phyloP scores from a whole-genome alignment of 2,888 invertebrate genomes.

The Drosophila atroscutellata region DNA sequence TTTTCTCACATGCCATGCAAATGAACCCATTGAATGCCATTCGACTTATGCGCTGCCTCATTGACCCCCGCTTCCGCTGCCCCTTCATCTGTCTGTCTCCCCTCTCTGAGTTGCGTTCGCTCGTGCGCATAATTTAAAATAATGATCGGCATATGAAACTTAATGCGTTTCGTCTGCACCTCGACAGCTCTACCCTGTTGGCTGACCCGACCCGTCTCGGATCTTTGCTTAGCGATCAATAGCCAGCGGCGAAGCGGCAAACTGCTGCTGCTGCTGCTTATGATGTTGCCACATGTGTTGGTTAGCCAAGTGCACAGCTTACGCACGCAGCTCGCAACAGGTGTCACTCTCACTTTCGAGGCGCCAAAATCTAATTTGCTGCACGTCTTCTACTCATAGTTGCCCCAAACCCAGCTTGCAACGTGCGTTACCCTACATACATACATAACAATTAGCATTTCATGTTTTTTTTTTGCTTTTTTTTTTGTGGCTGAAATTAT shows the following conservation, averaged over 20 bases:
- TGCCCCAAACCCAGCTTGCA: background rate
- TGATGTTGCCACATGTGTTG: constrained; percentile 61
- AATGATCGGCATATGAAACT: constrained; percentile 76
- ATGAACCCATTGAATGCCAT: constrained; percentile 69
- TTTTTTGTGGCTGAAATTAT: constrained; percentile 46
- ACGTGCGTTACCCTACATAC: constrained; percentile 59
- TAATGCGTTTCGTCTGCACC: constrained; percentile 74
- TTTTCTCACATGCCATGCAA: constrained; percentile 69
- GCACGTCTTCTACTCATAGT: constrained; percentile 10
- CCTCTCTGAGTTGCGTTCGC: constrained; percentile 51
- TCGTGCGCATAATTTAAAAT: constrained; percentile 80
- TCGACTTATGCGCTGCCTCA: constrained; percentile 66
- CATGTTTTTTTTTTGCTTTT: constrained; percentile 24
- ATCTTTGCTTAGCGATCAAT: constrained; percentile 69
- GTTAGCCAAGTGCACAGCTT: constrained; percentile 52
- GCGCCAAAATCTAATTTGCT: constrained; percentile 54
- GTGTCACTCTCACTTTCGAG: constrained; percentile 76
- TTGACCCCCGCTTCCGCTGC: constrained; percentile 17
- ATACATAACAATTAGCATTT: constrained; percentile 76
- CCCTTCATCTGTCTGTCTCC: background rate
- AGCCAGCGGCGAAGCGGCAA: constrained; percentile 39
- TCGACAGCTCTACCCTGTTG: constrained; percentile 13
- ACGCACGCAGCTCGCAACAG: constrained; percentile 61
- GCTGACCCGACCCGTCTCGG: constrained; percentile 31
- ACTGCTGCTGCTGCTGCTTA: constrained; percentile 31